Conservation (phyloP, 2,888 invertebrate genomes). For the Epinotia brunnichana region DNA sequence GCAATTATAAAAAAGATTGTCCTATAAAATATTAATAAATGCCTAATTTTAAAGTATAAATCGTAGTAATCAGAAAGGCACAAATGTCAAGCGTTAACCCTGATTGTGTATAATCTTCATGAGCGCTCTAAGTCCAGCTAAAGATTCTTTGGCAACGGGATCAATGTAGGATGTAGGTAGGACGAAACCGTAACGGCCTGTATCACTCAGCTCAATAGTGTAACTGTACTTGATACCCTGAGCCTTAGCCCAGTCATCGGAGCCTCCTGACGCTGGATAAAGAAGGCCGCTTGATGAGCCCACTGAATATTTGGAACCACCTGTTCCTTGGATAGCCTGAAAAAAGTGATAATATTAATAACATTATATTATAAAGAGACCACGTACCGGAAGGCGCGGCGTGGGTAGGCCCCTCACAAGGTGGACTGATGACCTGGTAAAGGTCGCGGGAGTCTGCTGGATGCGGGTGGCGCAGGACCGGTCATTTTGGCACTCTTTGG, state of each 20-base stretch:
- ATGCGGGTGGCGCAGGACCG: too few relatives aligned
- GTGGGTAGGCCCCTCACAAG: too few relatives aligned
- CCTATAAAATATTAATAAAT: background rate
- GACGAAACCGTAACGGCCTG: constrained; percentile 93
- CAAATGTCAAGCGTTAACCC: constrained; percentile 43
- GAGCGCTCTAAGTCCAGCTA: constrained; percentile 88
- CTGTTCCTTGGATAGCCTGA: constrained; percentile 84
- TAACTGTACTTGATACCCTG: constrained; percentile 93
- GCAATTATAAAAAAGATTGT: background rate
- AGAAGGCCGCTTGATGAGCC: constrained; percentile 91
- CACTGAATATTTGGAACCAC: constrained; percentile 87
- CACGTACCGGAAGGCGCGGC: too few relatives aligned
- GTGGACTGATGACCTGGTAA: too few relatives aligned
- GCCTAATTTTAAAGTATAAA: constrained; percentile 6
- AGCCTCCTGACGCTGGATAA: constrained; percentile 92
- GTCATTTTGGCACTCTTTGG: too few relatives aligned
- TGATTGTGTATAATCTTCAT: constrained; percentile 59
- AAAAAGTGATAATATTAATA: constrained; percentile 53
- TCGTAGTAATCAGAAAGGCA: constrained; percentile 3
- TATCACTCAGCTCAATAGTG: constrained; percentile 94
- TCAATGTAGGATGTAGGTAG: constrained; percentile 91
- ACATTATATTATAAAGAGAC: too few relatives aligned
- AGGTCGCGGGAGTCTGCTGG: too few relatives aligned
- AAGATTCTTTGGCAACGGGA: constrained; percentile 89
- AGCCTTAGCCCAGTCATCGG: constrained; percentile 97